Evolutionary conservation across 2,888 invertebrate genomes (phyloP).

Genomic region (Fragum sueziense): DNA sequence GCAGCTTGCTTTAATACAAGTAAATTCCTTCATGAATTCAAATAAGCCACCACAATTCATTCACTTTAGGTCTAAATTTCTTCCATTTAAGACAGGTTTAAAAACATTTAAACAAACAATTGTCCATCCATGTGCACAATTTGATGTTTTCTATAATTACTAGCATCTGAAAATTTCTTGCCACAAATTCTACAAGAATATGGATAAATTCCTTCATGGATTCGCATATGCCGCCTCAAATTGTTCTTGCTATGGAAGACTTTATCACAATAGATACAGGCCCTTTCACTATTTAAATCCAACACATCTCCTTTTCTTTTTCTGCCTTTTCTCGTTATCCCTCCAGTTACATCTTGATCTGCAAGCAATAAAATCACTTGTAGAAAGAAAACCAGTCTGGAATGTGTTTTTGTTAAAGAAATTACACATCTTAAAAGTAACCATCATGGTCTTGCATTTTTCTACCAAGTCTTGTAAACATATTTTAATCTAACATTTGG

Average conservation of each 20-base stretch:
- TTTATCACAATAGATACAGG: slow-evolving; percentile 23
- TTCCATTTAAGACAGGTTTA: too few species aligned
- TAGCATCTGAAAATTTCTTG: slow-evolving; percentile 32
- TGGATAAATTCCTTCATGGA: slow-evolving; percentile 42
- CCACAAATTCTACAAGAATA: slow-evolving; percentile 35
- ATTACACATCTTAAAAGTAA: too few species aligned
- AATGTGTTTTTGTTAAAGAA: too few species aligned
- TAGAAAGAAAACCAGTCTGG: neutral
- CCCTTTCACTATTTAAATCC: neutral
- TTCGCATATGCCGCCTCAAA: slow-evolving; percentile 34
- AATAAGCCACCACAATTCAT: too few species aligned
- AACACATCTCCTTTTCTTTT: neutral
- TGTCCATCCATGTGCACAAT: slow-evolving; percentile 22
- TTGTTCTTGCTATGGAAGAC: slow-evolving; percentile 25
- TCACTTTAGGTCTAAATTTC: neutral
- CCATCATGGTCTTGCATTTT: too few species aligned
- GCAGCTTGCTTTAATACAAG: slow-evolving; percentile 35
- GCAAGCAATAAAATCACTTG: neutral
- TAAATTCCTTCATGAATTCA: slow-evolving; percentile 42
- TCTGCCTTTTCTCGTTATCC: neutral
- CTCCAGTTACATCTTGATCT: neutral
- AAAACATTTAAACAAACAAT: neutral
- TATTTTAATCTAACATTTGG: too few species aligned
- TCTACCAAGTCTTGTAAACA: too few species aligned
- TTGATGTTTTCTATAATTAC: slow-evolving; percentile 38